These are phyloP conservation scores for Andrena camellia DNA, from an alignment of 2,888 invertebrate genomes.

Conservation along the genomic window DNA sequence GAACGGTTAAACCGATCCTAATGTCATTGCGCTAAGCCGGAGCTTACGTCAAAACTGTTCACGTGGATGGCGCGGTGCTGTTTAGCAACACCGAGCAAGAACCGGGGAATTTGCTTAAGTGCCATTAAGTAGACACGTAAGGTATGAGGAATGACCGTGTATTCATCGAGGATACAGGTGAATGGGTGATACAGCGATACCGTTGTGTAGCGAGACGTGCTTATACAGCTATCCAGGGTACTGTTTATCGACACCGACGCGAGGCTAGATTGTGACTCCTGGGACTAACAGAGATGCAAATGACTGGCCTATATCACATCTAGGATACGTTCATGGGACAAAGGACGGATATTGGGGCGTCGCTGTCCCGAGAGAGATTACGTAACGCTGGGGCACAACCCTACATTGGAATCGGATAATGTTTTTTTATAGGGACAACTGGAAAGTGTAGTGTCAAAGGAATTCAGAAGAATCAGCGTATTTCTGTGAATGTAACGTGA, in stretches of 20 bases:
- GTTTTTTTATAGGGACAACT: neutral
- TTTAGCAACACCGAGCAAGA: conserved; percentile 45
- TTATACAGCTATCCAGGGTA: conserved; percentile 60
- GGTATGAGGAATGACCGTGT: conserved; percentile 66
- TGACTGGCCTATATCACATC: conserved; percentile 63
- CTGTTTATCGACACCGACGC: conserved; percentile 74
- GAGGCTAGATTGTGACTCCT: conserved; percentile 61
- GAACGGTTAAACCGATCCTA: conserved; percentile 41
- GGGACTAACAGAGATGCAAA: conserved; percentile 72
- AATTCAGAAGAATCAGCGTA: neutral
- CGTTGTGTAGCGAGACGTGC: conserved; percentile 43
- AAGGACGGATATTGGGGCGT: conserved; percentile 41
- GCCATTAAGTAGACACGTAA: conserved; percentile 65
- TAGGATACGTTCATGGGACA: conserved; percentile 52
- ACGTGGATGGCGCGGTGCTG: conserved; percentile 39
- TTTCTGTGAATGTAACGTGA: neutral
- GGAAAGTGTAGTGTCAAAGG: neutral
- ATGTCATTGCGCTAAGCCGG: conserved; percentile 41
- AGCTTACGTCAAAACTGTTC: conserved; percentile 65
- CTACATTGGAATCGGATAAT: neutral
- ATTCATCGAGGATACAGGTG: conserved; percentile 56
- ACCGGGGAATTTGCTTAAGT: conserved; percentile 66
- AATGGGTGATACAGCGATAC: conserved; percentile 55
- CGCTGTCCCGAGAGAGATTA: conserved; percentile 28
- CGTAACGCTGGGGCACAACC: neutral